These are phyloP conservation scores for Gryllus longicercus DNA, from an alignment of 2,888 invertebrate species.

Conservation along the genomic window DNA sequence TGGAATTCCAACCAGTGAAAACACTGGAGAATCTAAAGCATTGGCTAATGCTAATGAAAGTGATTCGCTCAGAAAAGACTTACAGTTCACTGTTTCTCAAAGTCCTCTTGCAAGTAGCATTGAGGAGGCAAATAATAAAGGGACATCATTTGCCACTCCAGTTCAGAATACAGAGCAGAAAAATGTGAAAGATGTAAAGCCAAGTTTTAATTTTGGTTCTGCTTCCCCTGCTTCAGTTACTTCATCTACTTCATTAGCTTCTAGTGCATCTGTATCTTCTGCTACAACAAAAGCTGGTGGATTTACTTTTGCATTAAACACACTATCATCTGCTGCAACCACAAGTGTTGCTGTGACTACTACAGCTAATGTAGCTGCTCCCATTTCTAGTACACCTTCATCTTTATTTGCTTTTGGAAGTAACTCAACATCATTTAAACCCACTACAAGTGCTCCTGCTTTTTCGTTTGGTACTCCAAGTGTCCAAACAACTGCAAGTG, in stretches of 20 bases:
- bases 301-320: background rate
- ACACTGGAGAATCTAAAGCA: background rate
- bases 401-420: conserved; percentile 24
- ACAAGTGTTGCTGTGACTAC: background rate
- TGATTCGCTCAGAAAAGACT: background rate
- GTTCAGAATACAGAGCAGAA: background rate
- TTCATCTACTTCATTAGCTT: background rate
- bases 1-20: background rate
- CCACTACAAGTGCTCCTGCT: background rate
- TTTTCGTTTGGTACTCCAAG: conserved; percentile 19
- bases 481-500: background rate
- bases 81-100: background rate
- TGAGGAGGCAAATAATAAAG: background rate
- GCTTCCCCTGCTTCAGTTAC: background rate
- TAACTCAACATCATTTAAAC: conserved; percentile 23
- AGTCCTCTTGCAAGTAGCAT: background rate
- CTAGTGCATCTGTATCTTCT: background rate
- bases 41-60: background rate
- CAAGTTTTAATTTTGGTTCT: conserved; percentile 24
- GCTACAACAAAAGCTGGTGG: background rate
- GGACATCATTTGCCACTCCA: background rate
- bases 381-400: background rate
- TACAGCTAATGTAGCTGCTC: background rate
- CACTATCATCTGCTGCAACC: background rate
- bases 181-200: background rate